Evolutionary conservation across 1,140 invertebrate species (phyloP).

Genomic region (Armadillidium nasatum): DNA sequence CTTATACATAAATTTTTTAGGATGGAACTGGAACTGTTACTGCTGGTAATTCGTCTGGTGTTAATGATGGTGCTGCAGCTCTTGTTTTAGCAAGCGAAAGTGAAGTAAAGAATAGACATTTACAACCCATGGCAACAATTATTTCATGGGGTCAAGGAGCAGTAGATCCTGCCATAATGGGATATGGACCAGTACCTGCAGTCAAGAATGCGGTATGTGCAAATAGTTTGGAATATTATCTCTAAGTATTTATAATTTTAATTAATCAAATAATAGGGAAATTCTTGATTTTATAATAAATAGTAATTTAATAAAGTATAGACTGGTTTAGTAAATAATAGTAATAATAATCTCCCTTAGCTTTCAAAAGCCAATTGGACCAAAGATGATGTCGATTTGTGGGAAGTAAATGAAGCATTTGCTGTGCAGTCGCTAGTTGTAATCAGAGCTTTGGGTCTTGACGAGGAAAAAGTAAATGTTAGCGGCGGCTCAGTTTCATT

Average conservation of each 20-base stretch:
- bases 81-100: slow-evolving; percentile 64
- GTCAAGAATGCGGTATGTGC: slow-evolving; percentile 61
- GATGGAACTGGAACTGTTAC: slow-evolving; percentile 64
- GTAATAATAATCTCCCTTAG: slow-evolving; percentile 50
- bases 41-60: slow-evolving; percentile 71
- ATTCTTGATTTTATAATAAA: no score
- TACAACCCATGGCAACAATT: slow-evolving; percentile 61
- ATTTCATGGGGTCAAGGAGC: slow-evolving; percentile 63
- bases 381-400: slow-evolving; percentile 77
- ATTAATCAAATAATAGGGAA: no score
- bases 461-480: slow-evolving; percentile 70
- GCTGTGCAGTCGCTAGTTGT: slow-evolving; percentile 68
- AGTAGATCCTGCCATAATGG: slow-evolving; percentile 70
- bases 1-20: slow-evolving; percentile 25
- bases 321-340: no score
- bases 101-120: slow-evolving; percentile 53
- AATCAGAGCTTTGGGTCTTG: slow-evolving; percentile 60
- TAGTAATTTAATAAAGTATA: no score
- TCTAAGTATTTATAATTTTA: no score
- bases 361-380: slow-evolving; percentile 71
- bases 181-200: slow-evolving; percentile 67
- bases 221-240: neutral
- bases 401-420: slow-evolving; percentile 85
- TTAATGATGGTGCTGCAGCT: slow-evolving; percentile 82
- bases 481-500: slow-evolving; percentile 82